These are phyloP conservation scores for Botrylloides violaceus DNA, from an alignment of 23 tunicate genomes.

Conservation along the genomic window DNA sequence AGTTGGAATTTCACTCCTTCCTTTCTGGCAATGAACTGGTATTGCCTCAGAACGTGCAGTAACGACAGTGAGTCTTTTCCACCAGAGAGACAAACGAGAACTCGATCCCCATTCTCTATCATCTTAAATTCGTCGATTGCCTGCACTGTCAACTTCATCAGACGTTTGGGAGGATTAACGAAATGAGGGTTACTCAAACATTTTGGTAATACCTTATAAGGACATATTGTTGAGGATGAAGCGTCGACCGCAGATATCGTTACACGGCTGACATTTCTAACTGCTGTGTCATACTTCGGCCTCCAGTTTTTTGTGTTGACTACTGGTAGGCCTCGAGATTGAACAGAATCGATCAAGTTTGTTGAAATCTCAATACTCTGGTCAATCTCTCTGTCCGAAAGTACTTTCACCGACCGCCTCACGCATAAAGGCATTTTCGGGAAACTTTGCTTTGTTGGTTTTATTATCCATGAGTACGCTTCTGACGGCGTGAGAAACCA, in stretches of 20 bases:
- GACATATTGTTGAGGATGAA: not conserved
- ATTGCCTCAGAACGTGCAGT: conserved; percentile 71
- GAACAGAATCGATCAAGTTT: not conserved
- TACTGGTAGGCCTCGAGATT: not conserved
- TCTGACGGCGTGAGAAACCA: conserved; percentile 45
- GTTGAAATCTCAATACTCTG: not conserved
- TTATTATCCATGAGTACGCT: conserved; percentile 10
- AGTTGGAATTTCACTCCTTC: conserved; percentile 61
- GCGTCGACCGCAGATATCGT: not conserved
- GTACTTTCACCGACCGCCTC: conserved; percentile 7
- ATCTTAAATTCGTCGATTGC: conserved; percentile 90
- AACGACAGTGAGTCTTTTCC: conserved; percentile 91
- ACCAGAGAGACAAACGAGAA: conserved; percentile 95
- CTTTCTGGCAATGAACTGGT: conserved; percentile 54
- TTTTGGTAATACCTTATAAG: not conserved
- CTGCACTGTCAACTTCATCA: conserved; percentile 52
- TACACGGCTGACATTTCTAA: not conserved
- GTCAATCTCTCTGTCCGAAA: not conserved
- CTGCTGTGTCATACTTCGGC: not conserved
- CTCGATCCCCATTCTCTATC: conserved; percentile 79
- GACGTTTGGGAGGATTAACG: conserved; percentile 49
- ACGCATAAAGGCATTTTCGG: conserved; percentile 6
- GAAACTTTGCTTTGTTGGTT: not conserved
- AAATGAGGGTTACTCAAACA: not conserved
- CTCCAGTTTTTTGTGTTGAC: not conserved